These are phyloP conservation scores for Sebastes cheni DNA, from an alignment of 2,797 vertebrate species.

Conservation along the genomic window DNA sequence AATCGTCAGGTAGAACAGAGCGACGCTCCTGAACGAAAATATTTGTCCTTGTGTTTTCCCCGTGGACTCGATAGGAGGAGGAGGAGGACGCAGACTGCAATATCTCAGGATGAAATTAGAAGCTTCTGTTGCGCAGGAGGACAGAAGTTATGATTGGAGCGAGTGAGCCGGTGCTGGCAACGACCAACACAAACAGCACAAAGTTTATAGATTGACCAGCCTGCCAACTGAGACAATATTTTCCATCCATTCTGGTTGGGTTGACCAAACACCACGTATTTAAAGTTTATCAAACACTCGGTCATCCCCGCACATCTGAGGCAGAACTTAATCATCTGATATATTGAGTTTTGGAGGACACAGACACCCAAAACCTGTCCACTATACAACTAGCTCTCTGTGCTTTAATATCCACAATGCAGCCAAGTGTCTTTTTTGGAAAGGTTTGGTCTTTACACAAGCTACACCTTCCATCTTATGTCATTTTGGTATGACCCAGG, in stretches of 20 bases:
- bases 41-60: conserved; percentile 59
- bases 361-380: conserved; percentile 37
- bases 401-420: conserved; percentile 59
- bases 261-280: conserved; percentile 76
- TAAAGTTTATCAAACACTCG: conserved; percentile 84
- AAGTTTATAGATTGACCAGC: conserved; percentile 75
- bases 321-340: conserved; percentile 74
- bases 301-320: conserved; percentile 76
- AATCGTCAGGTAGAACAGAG: conserved; percentile 82
- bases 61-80: neutral
- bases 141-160: conserved; percentile 81
- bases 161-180: conserved; percentile 58
- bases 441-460: conserved; percentile 53
- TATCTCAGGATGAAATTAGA: conserved; percentile 59
- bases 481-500: conserved; percentile 55
- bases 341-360: conserved; percentile 64
- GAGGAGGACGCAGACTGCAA: conserved; percentile 37
- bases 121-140: conserved; percentile 58
- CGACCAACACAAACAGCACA: conserved; percentile 75
- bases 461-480: conserved; percentile 63
- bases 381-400: conserved; percentile 25
- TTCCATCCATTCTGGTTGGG: conserved; percentile 78
- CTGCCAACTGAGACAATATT: conserved; percentile 80
- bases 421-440: conserved; percentile 69
- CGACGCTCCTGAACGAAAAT: conserved; percentile 60